These are phyloP conservation scores for Troides aeacus DNA, from an alignment of 2,888 invertebrate species.

Conservation along the genomic window DNA sequence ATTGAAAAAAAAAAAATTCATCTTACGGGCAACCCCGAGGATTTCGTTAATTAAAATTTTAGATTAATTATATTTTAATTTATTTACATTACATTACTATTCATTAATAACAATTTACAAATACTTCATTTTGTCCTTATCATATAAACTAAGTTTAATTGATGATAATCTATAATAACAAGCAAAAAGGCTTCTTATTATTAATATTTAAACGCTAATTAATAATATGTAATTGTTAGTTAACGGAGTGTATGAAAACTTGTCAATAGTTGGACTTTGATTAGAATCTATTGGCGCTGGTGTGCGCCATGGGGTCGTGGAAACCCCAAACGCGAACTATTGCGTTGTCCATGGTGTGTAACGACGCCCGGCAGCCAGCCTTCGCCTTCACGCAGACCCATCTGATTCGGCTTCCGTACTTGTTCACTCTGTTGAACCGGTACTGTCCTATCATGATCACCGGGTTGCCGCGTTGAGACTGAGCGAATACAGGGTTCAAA, in stretches of 20 bases:
- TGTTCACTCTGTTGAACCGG: conserved; percentile 72
- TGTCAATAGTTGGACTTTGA: conserved; percentile 2
- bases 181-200: conserved; percentile 9
- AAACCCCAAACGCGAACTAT: conserved; percentile 74
- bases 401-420: conserved; percentile 66
- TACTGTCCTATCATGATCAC: conserved; percentile 76
- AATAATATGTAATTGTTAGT: conserved; percentile 1
- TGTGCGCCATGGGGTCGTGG: conserved; percentile 69
- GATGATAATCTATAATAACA: conserved; percentile 1
- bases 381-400: conserved; percentile 77
- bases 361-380: conserved; percentile 70
- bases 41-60: not conserved
- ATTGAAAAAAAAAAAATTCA: not conserved
- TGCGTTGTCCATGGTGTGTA: conserved; percentile 72
- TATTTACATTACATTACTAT: conserved; percentile 22
- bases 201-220: conserved; percentile 1
- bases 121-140: not conserved
- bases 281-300: conserved; percentile 69
- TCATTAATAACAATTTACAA: conserved; percentile 15
- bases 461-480: conserved; percentile 72
- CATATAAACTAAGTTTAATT: not conserved
- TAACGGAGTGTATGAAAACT: not conserved
- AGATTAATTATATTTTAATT: conserved; percentile 3
- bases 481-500: conserved; percentile 70
- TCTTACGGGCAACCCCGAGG: not conserved